Base-by-base conservation (phyloP, 2,888 invertebrate species). In the Baccha elongata region DNA sequence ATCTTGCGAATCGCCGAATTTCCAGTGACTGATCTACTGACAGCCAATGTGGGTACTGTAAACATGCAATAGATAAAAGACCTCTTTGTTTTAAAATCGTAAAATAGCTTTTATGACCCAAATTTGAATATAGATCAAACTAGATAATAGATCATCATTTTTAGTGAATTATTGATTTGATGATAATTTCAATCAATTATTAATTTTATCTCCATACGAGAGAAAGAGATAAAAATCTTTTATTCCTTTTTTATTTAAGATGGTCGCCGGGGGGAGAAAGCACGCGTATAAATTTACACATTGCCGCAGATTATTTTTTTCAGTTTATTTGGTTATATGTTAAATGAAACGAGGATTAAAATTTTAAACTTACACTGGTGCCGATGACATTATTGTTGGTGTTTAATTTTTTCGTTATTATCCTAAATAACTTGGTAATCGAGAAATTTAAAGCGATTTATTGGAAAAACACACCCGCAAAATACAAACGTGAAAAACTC, bases 341-440 rank as follows among this genome's bases (percentile, higher is more conserved):
- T 73, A 35, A 67, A 52, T 74, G 44, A 48, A 44, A 65, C 17
- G 0, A 29, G 35, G 44, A n/a, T 3, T 23, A 32, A 11, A 68
- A 50, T 32, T 68, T 68, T 15, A 65, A 58, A 87, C 88, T 89
- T 86, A 88, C 88, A 89, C 85, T 83, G 87, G 67, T 84, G 85
- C 60, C 86, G 87, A 71, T 74, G 89, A 88, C 88, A 89, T 88
- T n/a, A n/a, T n/a, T 75, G 65, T 67, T 52, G 29, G 8, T 23
- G 13, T 52, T 72, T 71, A 71, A 32, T 71, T 62, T 35, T 85
- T 84, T 83, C 17, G 50, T 64, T 73, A 60, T 60, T 60, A 44
- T 40, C 40, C n/a, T 68, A 23, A 78, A 52, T 58, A 68, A 64
- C 55, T 83, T 37, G 48, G 58, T 64, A 73, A 72, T 68, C 68